Evolutionary conservation across 2,797 vertebrate species (phyloP), one percentile per base, ranked within the genome.

Genomic region (Pangasius larnaudii): DNA sequence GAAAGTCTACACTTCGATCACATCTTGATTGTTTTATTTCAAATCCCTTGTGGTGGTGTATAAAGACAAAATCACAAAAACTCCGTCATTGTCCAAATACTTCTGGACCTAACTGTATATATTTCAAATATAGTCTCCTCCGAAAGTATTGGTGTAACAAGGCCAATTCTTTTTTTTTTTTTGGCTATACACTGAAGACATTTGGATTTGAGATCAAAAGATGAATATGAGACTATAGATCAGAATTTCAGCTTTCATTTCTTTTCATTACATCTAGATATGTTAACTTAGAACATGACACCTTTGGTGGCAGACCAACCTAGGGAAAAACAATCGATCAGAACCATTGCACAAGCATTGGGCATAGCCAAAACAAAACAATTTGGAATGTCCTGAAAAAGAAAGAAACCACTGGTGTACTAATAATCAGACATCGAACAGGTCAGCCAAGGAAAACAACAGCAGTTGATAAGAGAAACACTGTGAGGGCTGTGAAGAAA

Each of bases 381-480:
- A 65, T 33, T 33, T 33, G n/a, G n/a, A 84, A 84, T 67, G 61
- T 51, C 18, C 61, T 67, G 46, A 33, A 69, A 49, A 63, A 16
- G 24, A n/a, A 49, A 6, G n/a, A 67, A 51, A 65, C 9, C n/a
- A 30, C 27, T 67, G 59, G 14, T 19, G 16, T 30, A 49, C 22
- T 81, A 56, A 39, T 33, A 81, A n/a, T 7, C 79, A 63, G 39
- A 67, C 24, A 67, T 11, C 1, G 33, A 84, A 24, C 18, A 69
- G 58, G 27, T 67, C 81, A 84, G 81, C 61, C 42, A 84, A 84
- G 61, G n/a, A 51, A 67, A 84, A 84, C n/a, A 84, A 67, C 61
- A 49, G 14, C 14, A 67, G 27, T 30, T 49, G 16, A 84, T 49
- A 46, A 49, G 24, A 49, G 24, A 30, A 63, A 63, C 39, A 63